Evolutionary conservation across 2,113 vertebrate species (phyloP).

Genomic region (Cyprinodon variegatus): DNA sequence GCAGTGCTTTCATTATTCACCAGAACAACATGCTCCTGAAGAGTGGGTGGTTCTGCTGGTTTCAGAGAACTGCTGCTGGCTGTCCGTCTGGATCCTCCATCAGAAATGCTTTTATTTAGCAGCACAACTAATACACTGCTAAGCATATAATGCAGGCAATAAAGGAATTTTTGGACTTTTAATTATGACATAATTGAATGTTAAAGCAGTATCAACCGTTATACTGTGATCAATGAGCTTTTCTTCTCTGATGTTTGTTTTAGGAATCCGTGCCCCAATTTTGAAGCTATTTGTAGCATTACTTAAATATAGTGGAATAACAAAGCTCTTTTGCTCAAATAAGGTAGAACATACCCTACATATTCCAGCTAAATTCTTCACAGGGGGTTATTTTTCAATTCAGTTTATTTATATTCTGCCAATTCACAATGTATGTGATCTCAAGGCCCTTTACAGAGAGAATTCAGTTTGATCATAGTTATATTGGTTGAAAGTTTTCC

Average conservation of each 20-base stretch:
- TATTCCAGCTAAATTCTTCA: neutral
- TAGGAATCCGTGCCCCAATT: neutral
- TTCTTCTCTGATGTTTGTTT: neutral
- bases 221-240: neutral
- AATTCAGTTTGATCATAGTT: no score
- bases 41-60: neutral
- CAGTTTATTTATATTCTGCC: no score
- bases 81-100: neutral
- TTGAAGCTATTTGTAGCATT: neutral
- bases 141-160: neutral
- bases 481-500: no score
- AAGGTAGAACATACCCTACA: neutral
- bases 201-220: neutral
- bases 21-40: conserved; percentile 14
- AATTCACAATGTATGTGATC: no score
- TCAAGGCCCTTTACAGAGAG: no score
- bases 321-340: neutral
- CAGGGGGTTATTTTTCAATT: no score
- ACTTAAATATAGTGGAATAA: neutral
- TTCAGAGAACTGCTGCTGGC: neutral
- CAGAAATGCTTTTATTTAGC: neutral
- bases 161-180: neutral
- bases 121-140: neutral
- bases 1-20: conserved; percentile 31
- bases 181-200: neutral